Conservation (phyloP, 1,140 invertebrate genomes). For the Diprion similis region DNA sequence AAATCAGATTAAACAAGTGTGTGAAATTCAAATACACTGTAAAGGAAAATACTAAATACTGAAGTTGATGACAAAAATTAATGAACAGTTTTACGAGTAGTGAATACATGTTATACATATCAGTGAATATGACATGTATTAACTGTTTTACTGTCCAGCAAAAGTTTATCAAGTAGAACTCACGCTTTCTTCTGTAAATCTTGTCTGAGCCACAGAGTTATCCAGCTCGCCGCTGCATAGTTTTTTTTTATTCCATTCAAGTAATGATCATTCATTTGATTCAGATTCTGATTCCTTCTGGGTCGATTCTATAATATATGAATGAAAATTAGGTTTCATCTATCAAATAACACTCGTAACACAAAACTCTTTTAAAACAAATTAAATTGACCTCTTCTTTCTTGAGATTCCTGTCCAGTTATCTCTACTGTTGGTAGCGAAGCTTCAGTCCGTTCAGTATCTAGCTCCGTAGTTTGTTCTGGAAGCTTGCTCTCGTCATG, state of each 20-base stretch:
- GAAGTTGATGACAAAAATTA: too few species aligned
- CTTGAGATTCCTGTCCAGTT: background rate
- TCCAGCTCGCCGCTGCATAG: too few species aligned
- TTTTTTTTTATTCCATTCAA: background rate
- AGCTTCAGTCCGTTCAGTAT: background rate
- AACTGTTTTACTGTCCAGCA: background rate
- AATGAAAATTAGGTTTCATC: too few species aligned
- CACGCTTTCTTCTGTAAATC: background rate
- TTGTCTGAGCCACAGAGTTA: too few species aligned
- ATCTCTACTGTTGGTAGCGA: background rate
- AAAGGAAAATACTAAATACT: too few species aligned
- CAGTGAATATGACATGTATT: too few species aligned
- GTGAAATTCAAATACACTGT: too few species aligned
- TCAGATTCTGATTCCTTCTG: background rate
- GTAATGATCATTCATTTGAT: background rate
- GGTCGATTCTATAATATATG: too few species aligned
- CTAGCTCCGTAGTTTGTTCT: background rate
- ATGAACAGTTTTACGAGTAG: too few species aligned
- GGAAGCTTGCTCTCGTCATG: background rate
- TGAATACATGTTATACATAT: too few species aligned
- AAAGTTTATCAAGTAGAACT: background rate
- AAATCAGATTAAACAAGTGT: too few species aligned
- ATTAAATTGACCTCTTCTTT: background rate
- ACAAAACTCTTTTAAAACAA: background rate
- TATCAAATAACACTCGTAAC: background rate